A percentile compares a stretch with the other conserved stretches of the same genome.
Conservation (phyloP, 1,140 invertebrate species). For the Halesus radiatus region DNA sequence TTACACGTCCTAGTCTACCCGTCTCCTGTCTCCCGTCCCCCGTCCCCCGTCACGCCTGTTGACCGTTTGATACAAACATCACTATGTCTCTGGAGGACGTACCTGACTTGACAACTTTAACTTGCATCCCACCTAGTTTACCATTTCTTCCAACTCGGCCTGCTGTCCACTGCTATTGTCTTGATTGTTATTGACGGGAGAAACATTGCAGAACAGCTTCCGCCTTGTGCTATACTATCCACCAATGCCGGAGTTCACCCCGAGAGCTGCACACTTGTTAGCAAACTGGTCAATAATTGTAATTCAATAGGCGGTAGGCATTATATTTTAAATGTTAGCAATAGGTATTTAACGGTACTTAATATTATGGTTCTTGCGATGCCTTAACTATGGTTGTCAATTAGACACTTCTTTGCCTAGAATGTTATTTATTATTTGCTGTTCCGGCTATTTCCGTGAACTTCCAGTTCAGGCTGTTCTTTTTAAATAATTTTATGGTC, state of each 20-base stretch:
- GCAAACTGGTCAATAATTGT: conserved; percentile 57
- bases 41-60: too few relatives aligned
- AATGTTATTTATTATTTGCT: conserved; percentile 70
- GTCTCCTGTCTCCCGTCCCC: too few relatives aligned
- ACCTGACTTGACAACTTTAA: too few relatives aligned
- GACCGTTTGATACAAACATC: too few relatives aligned
- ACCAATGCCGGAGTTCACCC: conserved; percentile 49
- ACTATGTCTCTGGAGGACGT: too few relatives aligned
- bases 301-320: conserved; percentile 65
- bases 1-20: too few relatives aligned
- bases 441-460: conserved; percentile 71
- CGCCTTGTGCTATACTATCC: not conserved
- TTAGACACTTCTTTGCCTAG: conserved; percentile 71
- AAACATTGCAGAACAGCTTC: too few relatives aligned
- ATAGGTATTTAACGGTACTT: conserved; percentile 72
- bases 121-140: too few relatives aligned
- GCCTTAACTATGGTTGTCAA: conserved; percentile 74
- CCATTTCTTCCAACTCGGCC: too few relatives aligned
- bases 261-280: conserved; percentile 54
- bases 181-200: not conserved
- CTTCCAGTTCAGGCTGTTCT: conserved; percentile 72
- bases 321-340: conserved; percentile 67
- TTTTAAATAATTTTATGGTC: conserved; percentile 72
- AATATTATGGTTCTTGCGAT: conserved; percentile 72
- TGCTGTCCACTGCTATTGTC: too few relatives aligned